Evolutionary conservation across 2,888 invertebrate species (phyloP).

Genomic region (Thelaira solivaga): DNA sequence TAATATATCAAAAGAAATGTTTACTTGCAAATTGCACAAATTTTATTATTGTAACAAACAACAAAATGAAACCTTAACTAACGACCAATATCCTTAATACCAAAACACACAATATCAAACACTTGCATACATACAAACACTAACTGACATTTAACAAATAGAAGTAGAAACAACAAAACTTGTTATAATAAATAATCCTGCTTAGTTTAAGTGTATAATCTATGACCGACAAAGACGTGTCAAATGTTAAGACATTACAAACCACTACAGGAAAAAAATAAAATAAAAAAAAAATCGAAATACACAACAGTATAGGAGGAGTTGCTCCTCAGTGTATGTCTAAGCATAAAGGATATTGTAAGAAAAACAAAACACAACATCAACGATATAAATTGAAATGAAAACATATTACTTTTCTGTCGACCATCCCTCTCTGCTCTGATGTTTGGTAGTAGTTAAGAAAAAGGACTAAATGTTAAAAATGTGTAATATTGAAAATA

Average conservation of each 20-base stretch:
- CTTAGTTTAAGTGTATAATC: constrained; percentile 64
- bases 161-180: constrained; percentile 12
- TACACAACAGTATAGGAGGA: constrained; percentile 4
- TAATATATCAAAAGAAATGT: constrained; percentile 54
- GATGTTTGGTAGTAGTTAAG: constrained; percentile 13
- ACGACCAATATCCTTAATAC: constrained; percentile 62
- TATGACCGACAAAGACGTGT: constrained; percentile 72
- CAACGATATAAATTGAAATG: constrained; percentile 32
- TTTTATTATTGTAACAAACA: constrained; percentile 56
- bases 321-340: neutral
- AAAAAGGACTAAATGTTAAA: constrained; percentile 48
- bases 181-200: constrained; percentile 54
- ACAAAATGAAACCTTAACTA: constrained; percentile 61
- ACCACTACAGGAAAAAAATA: constrained; percentile 59
- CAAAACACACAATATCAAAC: constrained; percentile 24
- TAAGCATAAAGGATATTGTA: constrained; percentile 32
- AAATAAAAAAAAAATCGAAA: constrained; percentile 51
- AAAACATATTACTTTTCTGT: constrained; percentile 52
- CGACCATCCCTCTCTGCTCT: neutral
- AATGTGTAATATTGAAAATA: constrained; percentile 46
- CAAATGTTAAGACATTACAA: constrained; percentile 76
- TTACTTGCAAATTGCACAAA: constrained; percentile 56
- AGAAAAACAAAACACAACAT: neutral
- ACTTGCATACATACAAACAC: neutral
- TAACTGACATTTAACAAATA: constrained; percentile 20